Evolutionary conservation across 2,113 vertebrate species (phyloP), one percentile per base, ranked within the genome.

Genomic region (Polypterus senegalus): DNA sequence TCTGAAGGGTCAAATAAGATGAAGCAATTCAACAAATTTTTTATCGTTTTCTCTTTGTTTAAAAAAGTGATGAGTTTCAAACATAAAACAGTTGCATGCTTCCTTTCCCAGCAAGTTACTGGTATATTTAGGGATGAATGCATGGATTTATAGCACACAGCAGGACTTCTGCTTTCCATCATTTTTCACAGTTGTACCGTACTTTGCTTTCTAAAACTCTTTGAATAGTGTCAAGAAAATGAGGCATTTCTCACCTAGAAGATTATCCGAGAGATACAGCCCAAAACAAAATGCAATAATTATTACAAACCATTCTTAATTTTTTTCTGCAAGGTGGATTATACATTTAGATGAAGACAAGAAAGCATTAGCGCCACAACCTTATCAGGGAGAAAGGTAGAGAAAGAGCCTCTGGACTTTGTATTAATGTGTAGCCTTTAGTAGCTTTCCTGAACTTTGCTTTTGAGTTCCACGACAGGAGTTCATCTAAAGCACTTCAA

Each of bases 201-300:
- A 47, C 63, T 66, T 71, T 82, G 76, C 69, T 76, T 60, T 73
- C 75, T 74, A 74, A 75, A 78, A 69, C 27, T 27, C 27, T 27
- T 27, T 27, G 27, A 27, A 27, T 27, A 27, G 65, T 70, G 64
- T 75, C 73, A 64, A 70, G 62, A 58, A 59, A 57, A 64, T 69
- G 68, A 76, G 65, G 11, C 61, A 76, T 73, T 74, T 60, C 63
- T 72, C 51, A 3, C 69, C 69, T 67, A 52, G 71, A 66, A 59
- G 67, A 63, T 70, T 66, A 69, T 65, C 76, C 69, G 61, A 65
- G 54, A 67, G 70, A 60, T 77, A 71, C 70, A 77, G 77, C 78
- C 77, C 70, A 74, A 77, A 67, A 74, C 83, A 77, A 83, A 80
- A 82, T 85, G 86, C 84, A 88, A 88, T 86, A 86, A 88, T 84